A percentile compares a stretch with the other conserved stretches of the same genome.
These are phyloP conservation scores for Zaprionus vittiger DNA, from an alignment of 1,140 invertebrate genomes.

Conservation along the genomic window DNA sequence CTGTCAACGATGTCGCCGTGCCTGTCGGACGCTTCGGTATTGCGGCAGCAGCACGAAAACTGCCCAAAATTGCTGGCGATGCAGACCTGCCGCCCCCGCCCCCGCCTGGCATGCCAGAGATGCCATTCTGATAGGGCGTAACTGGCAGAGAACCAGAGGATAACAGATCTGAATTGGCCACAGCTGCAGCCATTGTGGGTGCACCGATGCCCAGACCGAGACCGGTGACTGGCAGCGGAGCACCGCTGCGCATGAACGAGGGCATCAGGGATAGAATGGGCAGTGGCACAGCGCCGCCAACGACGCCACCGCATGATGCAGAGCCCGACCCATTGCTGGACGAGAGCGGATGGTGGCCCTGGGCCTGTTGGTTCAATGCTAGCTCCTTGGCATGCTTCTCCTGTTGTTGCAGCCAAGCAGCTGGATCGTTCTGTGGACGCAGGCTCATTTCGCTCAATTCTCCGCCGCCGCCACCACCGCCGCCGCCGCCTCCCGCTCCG, in stretches of 20 bases:
- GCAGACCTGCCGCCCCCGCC: constrained; percentile 60
- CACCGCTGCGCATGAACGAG: constrained; percentile 81
- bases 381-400: constrained; percentile 83
- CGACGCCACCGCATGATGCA: constrained; percentile 9
- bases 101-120: constrained; percentile 41
- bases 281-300: constrained; percentile 82
- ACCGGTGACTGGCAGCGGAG: constrained; percentile 86
- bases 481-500: constrained; percentile 10
- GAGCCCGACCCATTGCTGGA: constrained; percentile 44
- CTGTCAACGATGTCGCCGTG: constrained; percentile 17
- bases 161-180: constrained; percentile 37
- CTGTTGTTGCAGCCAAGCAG: constrained; percentile 81
- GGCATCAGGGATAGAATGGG: constrained; percentile 83
- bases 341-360: constrained; percentile 75
- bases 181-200: constrained; percentile 47
- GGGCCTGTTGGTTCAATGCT: constrained; percentile 84
- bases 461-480: constrained; percentile 1
- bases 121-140: constrained; percentile 83
- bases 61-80: constrained; percentile 71
- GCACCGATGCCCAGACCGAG: constrained; percentile 77
- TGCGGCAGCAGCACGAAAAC: constrained; percentile 70
- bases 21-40: constrained; percentile 69
- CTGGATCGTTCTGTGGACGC: constrained; percentile 81
- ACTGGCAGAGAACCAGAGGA: constrained; percentile 31
- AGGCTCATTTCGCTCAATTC: constrained; percentile 75